A percentile compares a stretch with the other conserved stretches of the same genome.
Conservation (phyloP, 2,797 vertebrate species). For the Cynodonichthys magdalenae region DNA sequence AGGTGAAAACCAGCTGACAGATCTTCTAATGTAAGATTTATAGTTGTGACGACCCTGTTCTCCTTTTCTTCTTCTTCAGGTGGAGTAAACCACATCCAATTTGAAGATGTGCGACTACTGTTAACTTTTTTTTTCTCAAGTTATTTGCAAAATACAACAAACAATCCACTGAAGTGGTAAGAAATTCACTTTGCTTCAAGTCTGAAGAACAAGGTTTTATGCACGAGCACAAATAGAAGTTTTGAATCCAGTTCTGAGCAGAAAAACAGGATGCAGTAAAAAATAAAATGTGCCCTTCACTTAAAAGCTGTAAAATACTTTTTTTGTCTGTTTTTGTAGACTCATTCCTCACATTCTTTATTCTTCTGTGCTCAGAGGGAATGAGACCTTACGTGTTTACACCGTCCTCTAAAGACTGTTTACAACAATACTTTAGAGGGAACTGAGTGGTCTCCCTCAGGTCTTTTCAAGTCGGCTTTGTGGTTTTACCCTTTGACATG, state of each 20-base stretch:
- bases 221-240: conserved; percentile 4
- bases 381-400: conserved; percentile 28
- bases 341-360: conserved; percentile 20
- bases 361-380: conserved; percentile 16
- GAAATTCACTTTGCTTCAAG: conserved; percentile 8
- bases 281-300: conserved; percentile 12
- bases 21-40: neutral
- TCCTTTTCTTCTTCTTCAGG: conserved; percentile 3
- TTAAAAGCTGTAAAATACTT: conserved; percentile 16
- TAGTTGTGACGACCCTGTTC: neutral
- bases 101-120: neutral
- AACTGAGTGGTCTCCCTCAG: conserved; percentile 29
- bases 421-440: conserved; percentile 26
- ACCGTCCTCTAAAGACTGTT: conserved; percentile 14
- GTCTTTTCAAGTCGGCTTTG: conserved; percentile 25
- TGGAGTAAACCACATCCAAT: conserved; percentile 8
- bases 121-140: neutral
- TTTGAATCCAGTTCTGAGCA: neutral
- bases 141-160: conserved; percentile 1
- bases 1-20: neutral
- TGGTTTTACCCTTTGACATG: conserved; percentile 23
- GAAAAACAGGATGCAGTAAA: conserved; percentile 21
- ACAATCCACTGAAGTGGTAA: conserved; percentile 1
- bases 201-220: conserved; percentile 18
- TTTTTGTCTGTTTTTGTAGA: conserved; percentile 22